Evolutionary conservation across 2,888 invertebrate genomes (phyloP).

Genomic region (Brachyptera putata): DNA sequence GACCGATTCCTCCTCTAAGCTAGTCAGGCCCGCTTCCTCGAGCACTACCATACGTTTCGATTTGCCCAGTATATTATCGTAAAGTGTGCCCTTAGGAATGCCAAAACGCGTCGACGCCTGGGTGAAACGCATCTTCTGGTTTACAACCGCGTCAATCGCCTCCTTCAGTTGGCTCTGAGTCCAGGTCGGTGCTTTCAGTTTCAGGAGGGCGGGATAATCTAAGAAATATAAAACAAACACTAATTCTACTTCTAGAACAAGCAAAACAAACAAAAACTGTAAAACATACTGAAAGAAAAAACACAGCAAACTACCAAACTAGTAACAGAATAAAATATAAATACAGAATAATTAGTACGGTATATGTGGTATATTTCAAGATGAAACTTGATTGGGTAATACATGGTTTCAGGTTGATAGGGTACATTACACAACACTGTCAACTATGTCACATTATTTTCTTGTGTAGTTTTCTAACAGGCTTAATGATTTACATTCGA

Average conservation of each 20-base stretch:
- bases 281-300: constrained; percentile 25
- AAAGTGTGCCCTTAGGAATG: constrained; percentile 72
- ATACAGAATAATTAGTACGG: not conserved
- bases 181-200: constrained; percentile 69
- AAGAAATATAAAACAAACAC: constrained; percentile 39
- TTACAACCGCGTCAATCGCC: constrained; percentile 70
- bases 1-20: constrained; percentile 59
- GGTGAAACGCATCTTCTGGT: constrained; percentile 72
- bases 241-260: constrained; percentile 32
- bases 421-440: no score
- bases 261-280: constrained; percentile 23
- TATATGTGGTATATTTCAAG: no score
- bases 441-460: no score
- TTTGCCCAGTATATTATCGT: constrained; percentile 73
- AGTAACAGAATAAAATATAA: not conserved
- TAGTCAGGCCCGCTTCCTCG: constrained; percentile 61
- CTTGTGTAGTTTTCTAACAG: no score
- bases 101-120: constrained; percentile 67
- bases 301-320: not conserved
- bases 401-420: no score
- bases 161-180: constrained; percentile 68
- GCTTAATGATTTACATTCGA: no score
- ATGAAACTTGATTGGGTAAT: no score
- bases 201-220: constrained; percentile 37
- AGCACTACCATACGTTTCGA: constrained; percentile 71